These are phyloP conservation scores for Tor tambroides DNA, from an alignment of 2,113 vertebrate genomes.

Conservation along the genomic window DNA sequence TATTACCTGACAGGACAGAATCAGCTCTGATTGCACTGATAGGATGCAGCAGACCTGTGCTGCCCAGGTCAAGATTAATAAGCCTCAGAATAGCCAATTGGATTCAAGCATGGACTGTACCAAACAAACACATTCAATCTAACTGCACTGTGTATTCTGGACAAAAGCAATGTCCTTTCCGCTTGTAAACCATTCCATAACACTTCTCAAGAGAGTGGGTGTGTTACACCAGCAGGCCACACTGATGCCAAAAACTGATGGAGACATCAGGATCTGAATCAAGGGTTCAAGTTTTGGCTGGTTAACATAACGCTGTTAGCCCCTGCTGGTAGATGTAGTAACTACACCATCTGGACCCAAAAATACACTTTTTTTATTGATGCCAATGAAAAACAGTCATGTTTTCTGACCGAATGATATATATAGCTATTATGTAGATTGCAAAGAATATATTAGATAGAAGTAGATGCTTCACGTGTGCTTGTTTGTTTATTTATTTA, in stretches of 20 bases:
- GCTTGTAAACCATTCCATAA: not conserved
- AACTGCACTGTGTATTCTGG: slow-evolving; percentile 17
- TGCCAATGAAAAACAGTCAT: not conserved
- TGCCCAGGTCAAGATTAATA: slow-evolving; percentile 77
- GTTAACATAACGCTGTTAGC: not conserved
- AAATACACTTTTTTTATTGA: not conserved
- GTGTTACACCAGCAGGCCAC: not conserved
- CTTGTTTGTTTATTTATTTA: not conserved
- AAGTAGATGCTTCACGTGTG: not conserved
- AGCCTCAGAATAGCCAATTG: slow-evolving; percentile 72
- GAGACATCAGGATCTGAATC: not conserved
- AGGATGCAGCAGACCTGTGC: slow-evolving; percentile 76
- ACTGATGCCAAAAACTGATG: not conserved
- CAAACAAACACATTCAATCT: slow-evolving; percentile 36
- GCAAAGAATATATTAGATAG: too few relatives aligned
- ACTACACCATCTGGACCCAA: not conserved
- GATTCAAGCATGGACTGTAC: slow-evolving; percentile 62
- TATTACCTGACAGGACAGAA: slow-evolving; percentile 72
- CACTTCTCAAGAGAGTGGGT: not conserved
- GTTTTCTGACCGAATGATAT: too few relatives aligned
- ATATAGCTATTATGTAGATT: too few relatives aligned
- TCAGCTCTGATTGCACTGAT: slow-evolving; percentile 78
- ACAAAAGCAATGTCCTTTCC: not conserved
- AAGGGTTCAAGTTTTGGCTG: not conserved
- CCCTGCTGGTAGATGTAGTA: slow-evolving; percentile 19